Base-by-base conservation (phyloP, 1,140 invertebrate genomes). In the Phocides pigmalion region DNA sequence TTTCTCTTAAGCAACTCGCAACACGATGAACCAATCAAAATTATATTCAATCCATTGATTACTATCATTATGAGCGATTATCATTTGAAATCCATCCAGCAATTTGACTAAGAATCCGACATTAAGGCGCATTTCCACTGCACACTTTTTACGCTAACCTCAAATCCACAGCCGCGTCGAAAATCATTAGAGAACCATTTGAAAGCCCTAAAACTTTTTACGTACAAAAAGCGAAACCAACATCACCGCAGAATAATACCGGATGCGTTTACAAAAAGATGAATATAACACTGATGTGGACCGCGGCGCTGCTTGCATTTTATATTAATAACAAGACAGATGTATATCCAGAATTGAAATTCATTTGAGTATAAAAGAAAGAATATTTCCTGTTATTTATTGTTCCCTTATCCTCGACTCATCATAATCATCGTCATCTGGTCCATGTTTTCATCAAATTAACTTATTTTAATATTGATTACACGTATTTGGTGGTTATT, bases 251-350 rank as follows among this genome's bases (percentile, higher is more conserved):
- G 58, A 59, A 61, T 58, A 53, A 66, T 50, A 62, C 61, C 61
- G 63, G 63, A 72, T 72, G 61, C 46, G 58, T 61, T 39, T 49
- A 37, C 42, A 47, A 61, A 61, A 61, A 61, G 44, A 59, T 4
- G 25, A 59, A 20, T 46, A 35, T 28, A 1, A 47, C 47, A 47
- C 50, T 67, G 46, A 51, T 49, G 16, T 28, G n/a, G 11, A 59
- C 44, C 39, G 64, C 49, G 64, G 28, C 58, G 49, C 25, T 47
- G 41, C 47, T 56, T 56, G 41, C 19, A 56, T 66, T 44, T 5
- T n/a, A n/a, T n/a, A n/a, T n/a, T n/a, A n/a, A n/a, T n/a, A n/a
- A n/a, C n/a, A n/a, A n/a, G n/a, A n/a, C n/a, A n/a, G n/a, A n/a
- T n/a, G n/a, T n/a, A n/a, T n/a, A n/a, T n/a, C n/a, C n/a, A n/a